Conservation (phyloP, 2,797 vertebrate genomes). For the Takifugu ocellatus region DNA sequence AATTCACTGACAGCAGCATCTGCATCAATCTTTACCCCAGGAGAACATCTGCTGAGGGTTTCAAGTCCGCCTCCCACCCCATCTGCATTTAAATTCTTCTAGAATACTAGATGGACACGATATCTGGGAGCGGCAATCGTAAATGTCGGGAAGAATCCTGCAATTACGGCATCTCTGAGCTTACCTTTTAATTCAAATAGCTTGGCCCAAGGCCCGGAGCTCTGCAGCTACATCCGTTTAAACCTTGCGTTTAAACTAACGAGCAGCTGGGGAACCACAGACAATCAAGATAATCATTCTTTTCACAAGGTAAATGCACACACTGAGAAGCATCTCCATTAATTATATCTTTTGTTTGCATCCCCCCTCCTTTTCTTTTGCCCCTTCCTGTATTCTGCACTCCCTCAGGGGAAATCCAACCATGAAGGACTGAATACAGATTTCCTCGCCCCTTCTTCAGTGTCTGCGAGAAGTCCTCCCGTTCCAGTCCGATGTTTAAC, state of each 20-base stretch:
- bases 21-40: too few species aligned
- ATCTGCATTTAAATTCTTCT: too few species aligned
- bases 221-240: conserved; percentile 62
- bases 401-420: conserved; percentile 54
- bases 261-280: conserved; percentile 59
- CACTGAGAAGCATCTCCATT: conserved; percentile 43
- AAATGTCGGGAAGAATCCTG: conserved; percentile 42
- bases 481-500: conserved; percentile 27
- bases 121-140: conserved; percentile 20
- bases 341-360: conserved; percentile 54
- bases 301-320: conserved; percentile 55
- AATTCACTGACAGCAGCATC: too few species aligned
- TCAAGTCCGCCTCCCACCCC: too few species aligned
- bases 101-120: not conserved
- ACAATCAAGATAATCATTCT: conserved; percentile 62
- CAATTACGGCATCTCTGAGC: conserved; percentile 45
- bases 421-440: conserved; percentile 59
- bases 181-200: conserved; percentile 54
- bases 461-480: conserved; percentile 23
- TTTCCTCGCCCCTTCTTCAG: conserved; percentile 25
- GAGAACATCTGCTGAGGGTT: too few species aligned
- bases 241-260: conserved; percentile 58
- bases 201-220: conserved; percentile 39
- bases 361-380: conserved; percentile 8
- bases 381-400: conserved; percentile 11